Evolutionary conservation across 2,113 vertebrate genomes (phyloP).

Genomic region (Cyphomyrus discorhynchus): DNA sequence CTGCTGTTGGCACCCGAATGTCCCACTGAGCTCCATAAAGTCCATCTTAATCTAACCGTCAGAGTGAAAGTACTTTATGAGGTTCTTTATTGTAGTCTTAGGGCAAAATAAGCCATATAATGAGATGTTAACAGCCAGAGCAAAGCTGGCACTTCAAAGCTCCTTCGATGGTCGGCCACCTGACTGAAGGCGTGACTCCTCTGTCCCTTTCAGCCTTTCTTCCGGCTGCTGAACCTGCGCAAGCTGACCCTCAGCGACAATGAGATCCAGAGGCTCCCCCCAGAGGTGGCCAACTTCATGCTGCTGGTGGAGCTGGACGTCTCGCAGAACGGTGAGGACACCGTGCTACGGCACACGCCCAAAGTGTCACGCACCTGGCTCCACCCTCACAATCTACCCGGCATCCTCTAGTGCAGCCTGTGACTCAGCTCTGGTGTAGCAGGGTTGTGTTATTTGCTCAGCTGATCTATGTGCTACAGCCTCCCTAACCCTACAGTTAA

Average conservation of each 20-base stretch:
- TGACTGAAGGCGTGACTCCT: neutral
- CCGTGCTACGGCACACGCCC: neutral
- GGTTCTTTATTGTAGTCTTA: neutral
- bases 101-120: neutral
- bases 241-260: slow-evolving; percentile 94
- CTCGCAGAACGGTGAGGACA: slow-evolving; percentile 77
- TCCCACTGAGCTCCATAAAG: neutral
- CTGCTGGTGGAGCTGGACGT: slow-evolving; percentile 97
- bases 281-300: slow-evolving; percentile 97
- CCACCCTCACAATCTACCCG: neutral
- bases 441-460: neutral
- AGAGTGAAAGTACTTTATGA: neutral
- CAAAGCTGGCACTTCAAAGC: neutral
- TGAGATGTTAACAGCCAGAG: neutral
- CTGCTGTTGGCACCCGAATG: neutral
- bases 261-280: slow-evolving; percentile 90
- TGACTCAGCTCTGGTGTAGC: neutral
- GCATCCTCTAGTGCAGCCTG: neutral
- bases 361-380: neutral
- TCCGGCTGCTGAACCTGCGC: slow-evolving; percentile 84
- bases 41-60: neutral
- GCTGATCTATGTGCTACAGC: neutral
- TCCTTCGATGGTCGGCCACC: neutral
- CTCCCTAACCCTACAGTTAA: neutral
- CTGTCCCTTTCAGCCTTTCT: slow-evolving; percentile 74